Conservation (phyloP, 2,797 vertebrate genomes). For the Peromyscus nudipes region DNA sequence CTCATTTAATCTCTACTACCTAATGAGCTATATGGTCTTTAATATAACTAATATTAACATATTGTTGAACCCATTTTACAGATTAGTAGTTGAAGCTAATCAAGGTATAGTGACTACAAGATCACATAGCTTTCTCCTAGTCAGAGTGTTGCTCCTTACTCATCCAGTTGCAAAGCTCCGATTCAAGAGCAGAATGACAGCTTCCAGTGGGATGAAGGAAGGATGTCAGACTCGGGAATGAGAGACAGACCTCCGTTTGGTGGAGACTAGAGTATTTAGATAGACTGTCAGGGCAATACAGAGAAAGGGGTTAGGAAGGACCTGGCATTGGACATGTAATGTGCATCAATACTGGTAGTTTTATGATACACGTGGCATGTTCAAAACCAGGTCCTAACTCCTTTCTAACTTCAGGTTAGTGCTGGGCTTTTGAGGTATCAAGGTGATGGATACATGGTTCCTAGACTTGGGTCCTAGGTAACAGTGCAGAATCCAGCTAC, state of each 20-base stretch:
- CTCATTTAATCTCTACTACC: not conserved
- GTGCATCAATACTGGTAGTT: not conserved
- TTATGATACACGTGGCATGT: not conserved
- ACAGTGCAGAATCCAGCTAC: not conserved
- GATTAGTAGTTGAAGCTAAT: not conserved
- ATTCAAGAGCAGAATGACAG: not conserved
- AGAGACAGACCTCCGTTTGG: not conserved
- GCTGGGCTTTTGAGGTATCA: too few species aligned
- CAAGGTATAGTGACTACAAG: not conserved
- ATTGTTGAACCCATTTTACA: conserved; percentile 13
- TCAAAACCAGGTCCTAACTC: not conserved
- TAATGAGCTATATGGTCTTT: not conserved
- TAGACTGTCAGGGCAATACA: not conserved
- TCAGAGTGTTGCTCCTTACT: conserved; percentile 31
- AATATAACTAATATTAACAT: not conserved
- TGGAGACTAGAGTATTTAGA: not conserved
- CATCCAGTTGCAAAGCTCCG: not conserved
- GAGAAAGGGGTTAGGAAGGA: not conserved
- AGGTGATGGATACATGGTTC: not conserved
- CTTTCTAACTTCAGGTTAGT: not conserved
- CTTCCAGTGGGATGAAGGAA: not conserved
- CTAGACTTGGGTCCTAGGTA: not conserved
- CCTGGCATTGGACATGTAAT: not conserved
- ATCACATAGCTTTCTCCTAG: conserved; percentile 13
- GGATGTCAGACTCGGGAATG: not conserved